Conservation (phyloP, 2,797 vertebrate genomes). For the Enteromius afrohamiltoni region DNA sequence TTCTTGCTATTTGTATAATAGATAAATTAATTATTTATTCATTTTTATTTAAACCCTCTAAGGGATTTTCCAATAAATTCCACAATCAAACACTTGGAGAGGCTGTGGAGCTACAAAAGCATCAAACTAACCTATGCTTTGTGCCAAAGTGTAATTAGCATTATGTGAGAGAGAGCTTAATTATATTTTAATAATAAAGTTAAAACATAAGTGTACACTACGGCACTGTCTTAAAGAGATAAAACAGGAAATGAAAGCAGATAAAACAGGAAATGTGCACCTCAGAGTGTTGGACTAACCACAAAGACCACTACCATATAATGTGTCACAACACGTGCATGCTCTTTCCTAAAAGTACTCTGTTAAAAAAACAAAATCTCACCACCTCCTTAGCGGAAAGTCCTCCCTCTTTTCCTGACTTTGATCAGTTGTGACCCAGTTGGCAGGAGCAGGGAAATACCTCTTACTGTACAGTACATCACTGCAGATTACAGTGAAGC, state of each 20-base stretch:
- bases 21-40: background rate
- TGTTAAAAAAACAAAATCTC: too few relatives aligned
- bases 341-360: background rate
- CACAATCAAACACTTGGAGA: constrained; percentile 36
- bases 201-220: background rate
- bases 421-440: constrained; percentile 40
- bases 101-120: constrained; percentile 36
- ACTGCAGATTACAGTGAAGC: constrained; percentile 4
- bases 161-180: background rate
- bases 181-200: background rate
- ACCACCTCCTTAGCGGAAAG: background rate
- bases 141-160: background rate
- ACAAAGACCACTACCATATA: background rate
- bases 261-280: background rate
- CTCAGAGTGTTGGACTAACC: background rate
- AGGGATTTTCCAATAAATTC: background rate
- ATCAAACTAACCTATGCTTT: background rate
- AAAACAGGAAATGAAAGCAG: background rate
- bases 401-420: background rate
- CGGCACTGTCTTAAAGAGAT: background rate
- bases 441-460: constrained; percentile 34
- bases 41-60: background rate
- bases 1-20: background rate
- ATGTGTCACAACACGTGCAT: background rate
- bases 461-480: constrained; percentile 8